Evolutionary conservation across 2,888 invertebrate species (phyloP).

Genomic region (Polydesmus complanatus): DNA sequence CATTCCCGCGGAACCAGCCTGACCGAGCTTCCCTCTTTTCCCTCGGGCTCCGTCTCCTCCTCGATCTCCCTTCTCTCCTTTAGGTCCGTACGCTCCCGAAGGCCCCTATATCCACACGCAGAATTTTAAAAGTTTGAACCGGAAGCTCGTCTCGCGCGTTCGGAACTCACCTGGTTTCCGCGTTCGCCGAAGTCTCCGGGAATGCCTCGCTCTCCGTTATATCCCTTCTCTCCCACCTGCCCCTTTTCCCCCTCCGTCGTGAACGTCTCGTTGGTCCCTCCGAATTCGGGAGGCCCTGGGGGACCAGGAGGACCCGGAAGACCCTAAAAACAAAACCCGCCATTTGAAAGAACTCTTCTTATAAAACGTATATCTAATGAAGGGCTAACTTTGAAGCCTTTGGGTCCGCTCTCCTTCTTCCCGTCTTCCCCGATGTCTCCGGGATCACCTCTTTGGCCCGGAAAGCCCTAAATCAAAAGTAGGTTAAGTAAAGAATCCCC

Average conservation of each 20-base stretch:
- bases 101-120: slow-evolving; percentile 23
- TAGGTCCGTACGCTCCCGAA: slow-evolving; percentile 21
- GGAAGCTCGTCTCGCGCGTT: too few relatives aligned
- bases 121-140: too few relatives aligned
- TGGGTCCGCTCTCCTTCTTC: background rate
- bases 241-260: slow-evolving; percentile 18
- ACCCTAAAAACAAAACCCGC: background rate
- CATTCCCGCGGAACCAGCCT: slow-evolving; percentile 47
- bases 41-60: slow-evolving; percentile 28
- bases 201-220: background rate
- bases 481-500: too few relatives aligned
- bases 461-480: too few relatives aligned
- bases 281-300: slow-evolving; percentile 22
- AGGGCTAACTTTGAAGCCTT: slow-evolving; percentile 4
- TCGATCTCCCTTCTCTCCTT: slow-evolving; percentile 37
- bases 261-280: slow-evolving; percentile 24
- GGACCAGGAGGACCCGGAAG: slow-evolving; percentile 20
- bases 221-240: too few relatives aligned
- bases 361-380: too few relatives aligned
- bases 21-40: slow-evolving; percentile 43
- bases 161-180: background rate
- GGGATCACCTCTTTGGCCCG: slow-evolving; percentile 21
- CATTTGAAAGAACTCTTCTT: too few relatives aligned
- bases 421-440: slow-evolving; percentile 26
- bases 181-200: background rate